These are phyloP conservation scores for Conger conger DNA, from an alignment of 2,113 vertebrate genomes.

Conservation along the genomic window DNA sequence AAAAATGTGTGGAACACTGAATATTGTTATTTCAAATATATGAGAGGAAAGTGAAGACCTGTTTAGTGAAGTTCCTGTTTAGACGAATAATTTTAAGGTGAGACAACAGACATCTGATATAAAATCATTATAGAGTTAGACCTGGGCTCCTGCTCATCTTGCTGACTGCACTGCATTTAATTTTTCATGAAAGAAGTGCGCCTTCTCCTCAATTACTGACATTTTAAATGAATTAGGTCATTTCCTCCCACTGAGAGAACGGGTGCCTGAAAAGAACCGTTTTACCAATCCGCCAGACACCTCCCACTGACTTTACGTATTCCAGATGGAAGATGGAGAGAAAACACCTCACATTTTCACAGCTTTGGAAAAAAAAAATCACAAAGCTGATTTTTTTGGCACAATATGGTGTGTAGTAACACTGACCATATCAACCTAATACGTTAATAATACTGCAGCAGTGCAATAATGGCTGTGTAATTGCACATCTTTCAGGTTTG, in stretches of 20 bases:
- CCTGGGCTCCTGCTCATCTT: neutral
- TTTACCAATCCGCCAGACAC: neutral
- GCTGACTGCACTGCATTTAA: neutral
- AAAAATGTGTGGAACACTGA: neutral
- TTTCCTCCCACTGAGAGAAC: neutral
- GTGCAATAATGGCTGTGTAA: neutral
- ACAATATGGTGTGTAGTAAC: neutral
- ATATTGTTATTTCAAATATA: neutral
- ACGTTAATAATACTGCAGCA: neutral
- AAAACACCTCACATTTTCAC: neutral
- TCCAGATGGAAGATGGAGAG: neutral
- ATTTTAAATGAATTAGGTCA: conserved; percentile 18
- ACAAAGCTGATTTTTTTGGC: neutral
- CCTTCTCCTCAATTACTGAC: neutral
- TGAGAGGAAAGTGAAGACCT: neutral
- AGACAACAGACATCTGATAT: neutral
- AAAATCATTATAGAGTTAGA: neutral
- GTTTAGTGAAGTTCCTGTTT: neutral
- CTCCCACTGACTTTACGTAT: conserved; percentile 4
- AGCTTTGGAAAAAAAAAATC: neutral
- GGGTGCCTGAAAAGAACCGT: neutral
- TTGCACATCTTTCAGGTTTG: neutral
- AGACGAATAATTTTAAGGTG: neutral
- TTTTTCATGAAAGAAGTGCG: neutral
- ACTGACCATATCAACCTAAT: neutral